A percentile compares a stretch with the other conserved stretches of the same genome.
Evolutionary conservation across 2,888 invertebrate genomes (phyloP).

Genomic region (Drosophila pseudotalamancana): DNA sequence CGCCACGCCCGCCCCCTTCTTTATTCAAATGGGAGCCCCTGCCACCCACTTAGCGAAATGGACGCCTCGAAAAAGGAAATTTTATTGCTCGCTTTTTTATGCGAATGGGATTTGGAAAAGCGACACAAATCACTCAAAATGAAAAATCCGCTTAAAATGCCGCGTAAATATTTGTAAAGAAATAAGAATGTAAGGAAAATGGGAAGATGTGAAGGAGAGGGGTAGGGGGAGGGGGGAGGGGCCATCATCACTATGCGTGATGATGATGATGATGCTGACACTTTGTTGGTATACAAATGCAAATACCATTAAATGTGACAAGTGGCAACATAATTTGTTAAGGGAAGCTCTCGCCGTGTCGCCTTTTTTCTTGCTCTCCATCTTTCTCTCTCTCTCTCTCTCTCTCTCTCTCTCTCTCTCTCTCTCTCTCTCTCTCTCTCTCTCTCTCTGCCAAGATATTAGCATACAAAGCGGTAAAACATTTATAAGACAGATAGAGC

Average conservation of each 20-base stretch:
- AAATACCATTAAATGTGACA: conserved; percentile 82
- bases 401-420: conserved; percentile 7
- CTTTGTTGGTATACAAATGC: conserved; percentile 76
- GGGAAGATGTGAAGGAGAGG: neutral
- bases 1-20: neutral
- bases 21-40: too few relatives aligned
- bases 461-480: conserved; percentile 78
- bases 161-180: conserved; percentile 78
- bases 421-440: conserved; percentile 3
- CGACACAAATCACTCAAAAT: conserved; percentile 78
- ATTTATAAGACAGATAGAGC: conserved; percentile 33
- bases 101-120: conserved; percentile 64
- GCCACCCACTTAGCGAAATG: neutral
- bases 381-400: conserved; percentile 1
- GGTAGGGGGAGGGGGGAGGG: neutral
- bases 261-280: conserved; percentile 67
- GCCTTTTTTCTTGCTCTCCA: conserved; percentile 11
- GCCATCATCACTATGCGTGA: conserved; percentile 58
- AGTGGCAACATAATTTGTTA: conserved; percentile 82
- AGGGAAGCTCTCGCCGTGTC: conserved; percentile 42
- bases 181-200: conserved; percentile 49
- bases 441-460: conserved; percentile 55
- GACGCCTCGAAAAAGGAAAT: conserved; percentile 32
- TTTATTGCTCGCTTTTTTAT: conserved; percentile 39
- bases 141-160: conserved; percentile 77